phyloP scores from a whole-genome alignment of 2,113 vertebrate genomes.

The Petroica traversi region DNA sequence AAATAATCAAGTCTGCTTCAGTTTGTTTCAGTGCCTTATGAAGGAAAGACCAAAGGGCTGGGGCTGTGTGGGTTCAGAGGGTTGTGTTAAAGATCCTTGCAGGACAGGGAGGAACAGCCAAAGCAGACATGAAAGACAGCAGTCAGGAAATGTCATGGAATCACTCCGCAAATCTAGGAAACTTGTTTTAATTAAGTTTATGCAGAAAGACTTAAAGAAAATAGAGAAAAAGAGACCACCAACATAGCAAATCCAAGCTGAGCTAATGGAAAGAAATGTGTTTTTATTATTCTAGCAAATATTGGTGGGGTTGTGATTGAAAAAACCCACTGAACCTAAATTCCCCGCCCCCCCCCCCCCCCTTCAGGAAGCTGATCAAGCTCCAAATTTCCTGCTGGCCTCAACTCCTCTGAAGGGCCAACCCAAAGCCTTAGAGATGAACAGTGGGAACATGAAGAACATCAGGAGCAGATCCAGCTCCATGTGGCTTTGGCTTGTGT shows the following conservation, averaged over 20 bases:
- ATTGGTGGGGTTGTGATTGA: background rate
- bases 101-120: background rate
- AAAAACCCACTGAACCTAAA: background rate
- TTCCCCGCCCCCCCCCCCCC: no score
- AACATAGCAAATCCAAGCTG: background rate
- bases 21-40: background rate
- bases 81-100: background rate
- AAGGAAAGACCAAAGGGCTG: background rate
- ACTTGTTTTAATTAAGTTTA: constrained; percentile 1
- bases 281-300: constrained; percentile 42
- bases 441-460: constrained; percentile 18
- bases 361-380: constrained; percentile 12
- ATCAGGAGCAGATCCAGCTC: constrained; percentile 37
- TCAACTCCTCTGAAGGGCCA: constrained; percentile 24
- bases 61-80: background rate
- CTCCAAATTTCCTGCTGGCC: constrained; percentile 47
- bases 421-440: constrained; percentile 26
- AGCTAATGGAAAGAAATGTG: constrained; percentile 13
- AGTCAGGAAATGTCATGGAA: background rate
- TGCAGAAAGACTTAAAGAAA: background rate
- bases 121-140: background rate
- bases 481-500: constrained; percentile 34
- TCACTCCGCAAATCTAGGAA: background rate
- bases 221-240: constrained; percentile 30
- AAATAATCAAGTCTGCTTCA: background rate